Evolutionary conservation across 2,797 vertebrate genomes (phyloP).

Genomic region (Helicolenus hilgendorfi): DNA sequence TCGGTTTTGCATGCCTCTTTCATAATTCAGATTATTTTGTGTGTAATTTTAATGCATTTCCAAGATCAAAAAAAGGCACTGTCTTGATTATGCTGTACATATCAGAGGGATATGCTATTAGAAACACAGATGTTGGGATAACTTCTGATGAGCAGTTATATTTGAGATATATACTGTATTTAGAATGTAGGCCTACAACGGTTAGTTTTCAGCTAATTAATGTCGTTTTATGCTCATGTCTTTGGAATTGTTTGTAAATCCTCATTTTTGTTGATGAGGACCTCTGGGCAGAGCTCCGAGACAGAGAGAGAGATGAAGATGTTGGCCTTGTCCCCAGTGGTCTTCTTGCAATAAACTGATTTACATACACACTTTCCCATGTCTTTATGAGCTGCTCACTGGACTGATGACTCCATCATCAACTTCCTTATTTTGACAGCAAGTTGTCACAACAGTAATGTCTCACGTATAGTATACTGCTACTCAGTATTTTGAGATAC

Average conservation of each 20-base stretch:
- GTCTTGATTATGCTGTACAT: constrained; percentile 78
- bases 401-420: not conserved
- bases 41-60: constrained; percentile 79
- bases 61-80: constrained; percentile 63
- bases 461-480: too few relatives aligned
- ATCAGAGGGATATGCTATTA: constrained; percentile 71
- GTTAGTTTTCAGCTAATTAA: constrained; percentile 74
- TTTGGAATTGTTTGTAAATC: constrained; percentile 82
- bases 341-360: constrained; percentile 87
- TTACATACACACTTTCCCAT: constrained; percentile 64
- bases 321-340: constrained; percentile 58
- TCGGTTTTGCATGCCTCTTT: constrained; percentile 84
- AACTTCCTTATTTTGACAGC: not conserved
- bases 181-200: constrained; percentile 75
- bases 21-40: constrained; percentile 75
- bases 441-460: not conserved
- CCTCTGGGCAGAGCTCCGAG: constrained; percentile 65
- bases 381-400: constrained; percentile 9
- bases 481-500: too few relatives aligned
- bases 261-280: constrained; percentile 75
- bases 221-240: constrained; percentile 78
- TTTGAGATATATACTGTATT: constrained; percentile 71
- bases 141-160: constrained; percentile 63
- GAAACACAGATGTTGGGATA: constrained; percentile 57
- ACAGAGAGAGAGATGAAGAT: not conserved